phyloP scores from a whole-genome alignment of 2,113 vertebrate genomes.

The Pseudopipra pipra region DNA sequence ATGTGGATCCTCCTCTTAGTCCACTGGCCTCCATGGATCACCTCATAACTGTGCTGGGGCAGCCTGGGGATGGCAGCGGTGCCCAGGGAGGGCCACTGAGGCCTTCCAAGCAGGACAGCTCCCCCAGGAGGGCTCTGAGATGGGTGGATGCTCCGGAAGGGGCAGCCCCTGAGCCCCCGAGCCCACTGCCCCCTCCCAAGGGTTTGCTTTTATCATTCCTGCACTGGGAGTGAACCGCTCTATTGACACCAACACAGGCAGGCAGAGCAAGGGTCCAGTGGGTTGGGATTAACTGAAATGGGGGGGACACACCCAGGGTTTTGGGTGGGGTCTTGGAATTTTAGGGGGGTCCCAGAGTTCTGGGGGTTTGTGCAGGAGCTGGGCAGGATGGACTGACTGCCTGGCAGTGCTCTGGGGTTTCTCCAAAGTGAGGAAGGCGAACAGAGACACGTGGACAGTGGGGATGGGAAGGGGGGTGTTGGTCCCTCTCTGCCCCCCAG shows the following conservation, averaged over 20 bases:
- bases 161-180: fast-evolving
- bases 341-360: background rate
- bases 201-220: background rate
- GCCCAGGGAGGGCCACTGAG: background rate
- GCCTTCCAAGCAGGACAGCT: background rate
- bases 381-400: fast-evolving
- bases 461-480: fast-evolving
- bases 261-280: background rate
- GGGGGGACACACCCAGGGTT: background rate
- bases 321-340: background rate
- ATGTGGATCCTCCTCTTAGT: background rate
- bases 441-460: fast-evolving
- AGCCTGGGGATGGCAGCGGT: fast-evolving
- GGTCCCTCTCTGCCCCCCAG: background rate
- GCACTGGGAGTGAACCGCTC: constrained; percentile 3
- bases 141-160: background rate
- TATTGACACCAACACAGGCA: background rate
- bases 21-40: background rate
- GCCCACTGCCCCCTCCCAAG: background rate
- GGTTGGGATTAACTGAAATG: fast-evolving
- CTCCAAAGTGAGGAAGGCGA: background rate
- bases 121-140: background rate
- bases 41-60: fast-evolving
- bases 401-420: no score
- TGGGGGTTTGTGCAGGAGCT: background rate